Percentiles rank a stretch among this genome's conserved stretches.
These are phyloP conservation scores for Drosophila navojoa DNA, from an alignment of 1,140 invertebrate genomes.

Conservation along the genomic window DNA sequence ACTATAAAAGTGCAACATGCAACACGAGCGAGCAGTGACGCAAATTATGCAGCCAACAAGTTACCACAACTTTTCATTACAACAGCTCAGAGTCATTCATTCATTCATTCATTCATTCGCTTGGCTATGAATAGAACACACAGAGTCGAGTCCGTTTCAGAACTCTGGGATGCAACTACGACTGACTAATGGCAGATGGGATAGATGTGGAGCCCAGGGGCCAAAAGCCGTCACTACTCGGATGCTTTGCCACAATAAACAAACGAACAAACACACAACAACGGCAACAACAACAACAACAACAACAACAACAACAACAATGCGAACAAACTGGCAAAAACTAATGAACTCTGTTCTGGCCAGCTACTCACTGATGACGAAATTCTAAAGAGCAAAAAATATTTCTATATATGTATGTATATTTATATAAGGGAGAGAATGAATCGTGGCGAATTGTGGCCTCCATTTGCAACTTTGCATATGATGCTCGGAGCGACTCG, in stretches of 20 bases:
- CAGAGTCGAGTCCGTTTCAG: too few relatives aligned
- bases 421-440: background rate
- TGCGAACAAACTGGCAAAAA: slow-evolving; percentile 41
- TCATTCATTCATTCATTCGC: slow-evolving; percentile 24
- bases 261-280: slow-evolving; percentile 5
- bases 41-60: slow-evolving; percentile 58
- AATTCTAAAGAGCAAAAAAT: slow-evolving; percentile 25
- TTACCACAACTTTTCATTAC: slow-evolving; percentile 69
- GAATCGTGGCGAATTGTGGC: slow-evolving; percentile 38
- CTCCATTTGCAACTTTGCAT: slow-evolving; percentile 1
- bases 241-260: slow-evolving; percentile 36
- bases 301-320: background rate
- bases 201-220: slow-evolving; percentile 9
- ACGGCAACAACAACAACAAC: background rate
- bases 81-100: slow-evolving; percentile 46
- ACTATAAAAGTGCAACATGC: slow-evolving; percentile 49
- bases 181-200: slow-evolving; percentile 33
- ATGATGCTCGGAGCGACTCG: slow-evolving; percentile 4
- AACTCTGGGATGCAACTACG: background rate
- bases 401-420: background rate
- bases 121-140: slow-evolving; percentile 33
- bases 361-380: slow-evolving; percentile 46
- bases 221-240: slow-evolving; percentile 21
- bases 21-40: slow-evolving; percentile 25
- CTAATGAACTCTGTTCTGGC: slow-evolving; percentile 69